Percentiles rank a stretch among this genome's conserved stretches.
phyloP scores from a whole-genome alignment of 2,888 invertebrate species.

The Yponomeuta evonymella region DNA sequence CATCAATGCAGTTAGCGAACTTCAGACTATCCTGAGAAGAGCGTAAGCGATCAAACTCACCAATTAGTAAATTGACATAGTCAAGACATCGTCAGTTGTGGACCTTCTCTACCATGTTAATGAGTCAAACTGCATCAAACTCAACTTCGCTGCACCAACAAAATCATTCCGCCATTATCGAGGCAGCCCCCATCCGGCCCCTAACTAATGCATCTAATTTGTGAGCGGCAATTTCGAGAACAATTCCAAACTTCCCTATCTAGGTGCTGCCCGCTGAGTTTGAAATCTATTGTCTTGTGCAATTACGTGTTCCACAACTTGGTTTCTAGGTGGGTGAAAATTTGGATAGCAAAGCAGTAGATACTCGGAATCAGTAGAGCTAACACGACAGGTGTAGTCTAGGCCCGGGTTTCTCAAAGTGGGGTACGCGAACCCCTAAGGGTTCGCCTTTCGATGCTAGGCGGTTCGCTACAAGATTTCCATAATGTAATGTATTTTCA shows the following conservation, averaged over 20 bases:
- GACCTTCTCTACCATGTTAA: not conserved
- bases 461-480: too few relatives aligned
- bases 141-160: not conserved
- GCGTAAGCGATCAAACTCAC: too few relatives aligned
- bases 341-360: not conserved
- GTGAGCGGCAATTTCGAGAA: not conserved
- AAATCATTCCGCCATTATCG: not conserved
- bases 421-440: too few relatives aligned
- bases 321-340: not conserved
- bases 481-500: too few relatives aligned
- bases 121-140: not conserved
- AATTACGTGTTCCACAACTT: not conserved
- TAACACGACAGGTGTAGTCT: too few relatives aligned
- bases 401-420: too few relatives aligned
- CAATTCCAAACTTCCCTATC: not conserved
- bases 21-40: too few relatives aligned
- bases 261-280: not conserved
- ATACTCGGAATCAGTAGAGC: not conserved
- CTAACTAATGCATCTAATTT: not conserved
- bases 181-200: not conserved
- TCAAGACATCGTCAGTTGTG: not conserved
- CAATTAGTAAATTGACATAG: too few relatives aligned
- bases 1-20: too few relatives aligned
- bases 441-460: too few relatives aligned
- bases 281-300: not conserved